Conservation (phyloP, 2,113 vertebrate species). For the Morone chrysops region DNA sequence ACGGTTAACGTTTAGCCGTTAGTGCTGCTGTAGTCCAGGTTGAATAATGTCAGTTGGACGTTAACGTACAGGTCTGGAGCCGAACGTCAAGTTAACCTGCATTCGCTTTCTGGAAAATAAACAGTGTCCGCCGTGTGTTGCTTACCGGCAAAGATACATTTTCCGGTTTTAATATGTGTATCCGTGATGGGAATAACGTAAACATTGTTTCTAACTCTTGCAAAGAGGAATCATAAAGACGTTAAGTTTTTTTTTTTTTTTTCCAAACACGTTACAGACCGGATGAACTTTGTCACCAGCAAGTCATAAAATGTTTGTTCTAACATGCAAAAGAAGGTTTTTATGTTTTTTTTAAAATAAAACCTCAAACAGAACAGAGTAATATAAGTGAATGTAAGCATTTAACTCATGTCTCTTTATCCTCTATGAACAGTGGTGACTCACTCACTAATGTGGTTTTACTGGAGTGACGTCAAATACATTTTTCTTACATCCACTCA, state of each 20-base stretch:
- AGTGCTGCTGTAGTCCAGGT: not conserved
- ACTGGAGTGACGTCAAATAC: slow-evolving; percentile 70
- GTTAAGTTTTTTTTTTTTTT: not conserved
- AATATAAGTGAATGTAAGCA: not conserved
- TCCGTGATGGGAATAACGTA: not conserved
- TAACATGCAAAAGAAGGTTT: not conserved
- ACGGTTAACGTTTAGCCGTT: too few relatives aligned
- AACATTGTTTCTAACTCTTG: not conserved
- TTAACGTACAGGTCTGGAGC: slow-evolving; percentile 19
- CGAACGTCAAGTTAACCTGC: slow-evolving; percentile 36
- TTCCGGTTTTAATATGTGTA: not conserved
- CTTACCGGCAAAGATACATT: too few relatives aligned
- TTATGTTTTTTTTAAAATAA: not conserved
- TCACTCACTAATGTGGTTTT: slow-evolving; percentile 69
- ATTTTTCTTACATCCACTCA: not conserved
- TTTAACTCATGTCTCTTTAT: not conserved
- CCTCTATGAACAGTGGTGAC: slow-evolving; percentile 29
- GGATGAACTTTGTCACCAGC: not conserved
- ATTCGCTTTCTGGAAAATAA: slow-evolving; percentile 10
- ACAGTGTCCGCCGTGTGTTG: slow-evolving; percentile 1
- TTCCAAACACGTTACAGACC: slow-evolving; percentile 22
- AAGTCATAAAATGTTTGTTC: not conserved
- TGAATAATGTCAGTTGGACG: not conserved
- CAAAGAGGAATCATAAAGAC: not conserved
- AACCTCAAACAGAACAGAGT: not conserved